A percentile compares a stretch with the other conserved stretches of the same genome.
Evolutionary conservation across 2,888 invertebrate species (phyloP).

Genomic region (Lamellibrachia columna): DNA sequence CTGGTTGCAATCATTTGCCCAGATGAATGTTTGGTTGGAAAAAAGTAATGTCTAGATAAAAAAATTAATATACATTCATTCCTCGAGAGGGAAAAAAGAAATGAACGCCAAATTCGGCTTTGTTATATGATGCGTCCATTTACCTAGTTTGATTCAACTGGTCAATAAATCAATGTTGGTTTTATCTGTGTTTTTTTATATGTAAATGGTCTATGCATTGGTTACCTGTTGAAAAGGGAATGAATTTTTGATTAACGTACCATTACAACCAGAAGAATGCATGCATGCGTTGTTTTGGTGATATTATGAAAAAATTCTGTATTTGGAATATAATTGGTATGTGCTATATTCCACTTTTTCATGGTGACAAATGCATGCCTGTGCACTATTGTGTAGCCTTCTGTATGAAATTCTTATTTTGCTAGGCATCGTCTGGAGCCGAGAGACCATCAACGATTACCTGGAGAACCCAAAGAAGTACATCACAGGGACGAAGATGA

Average conservation of each 20-base stretch:
- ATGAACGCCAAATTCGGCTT: too few relatives aligned
- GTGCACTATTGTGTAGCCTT: not conserved
- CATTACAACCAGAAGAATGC: not conserved
- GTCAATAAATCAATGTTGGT: not conserved
- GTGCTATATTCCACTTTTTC: not conserved
- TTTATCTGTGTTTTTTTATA: too few relatives aligned
- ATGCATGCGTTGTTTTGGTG: not conserved
- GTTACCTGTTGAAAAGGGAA: too few relatives aligned
- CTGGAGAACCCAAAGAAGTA: slow-evolving; percentile 99
- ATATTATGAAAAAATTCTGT: not conserved
- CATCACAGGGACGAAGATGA: slow-evolving; percentile 99
- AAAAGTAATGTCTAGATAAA: too few relatives aligned
- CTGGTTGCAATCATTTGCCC: too few relatives aligned
- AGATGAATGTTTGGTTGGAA: too few relatives aligned
- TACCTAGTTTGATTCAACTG: not conserved
- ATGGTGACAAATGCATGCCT: not conserved
- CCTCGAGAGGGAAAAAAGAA: too few relatives aligned
- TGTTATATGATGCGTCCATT: too few relatives aligned
- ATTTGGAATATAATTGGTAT: not conserved
- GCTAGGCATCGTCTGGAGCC: slow-evolving; percentile 89
- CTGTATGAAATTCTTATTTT: not conserved
- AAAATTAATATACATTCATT: too few relatives aligned
- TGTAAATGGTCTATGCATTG: too few relatives aligned
- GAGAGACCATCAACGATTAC: slow-evolving; percentile 93
- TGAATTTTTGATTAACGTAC: not conserved